A percentile compares a stretch with the other conserved stretches of the same genome.
These are phyloP conservation scores for Melinopterus prodromus DNA, from an alignment of 2,888 invertebrate genomes.

Conservation along the genomic window DNA sequence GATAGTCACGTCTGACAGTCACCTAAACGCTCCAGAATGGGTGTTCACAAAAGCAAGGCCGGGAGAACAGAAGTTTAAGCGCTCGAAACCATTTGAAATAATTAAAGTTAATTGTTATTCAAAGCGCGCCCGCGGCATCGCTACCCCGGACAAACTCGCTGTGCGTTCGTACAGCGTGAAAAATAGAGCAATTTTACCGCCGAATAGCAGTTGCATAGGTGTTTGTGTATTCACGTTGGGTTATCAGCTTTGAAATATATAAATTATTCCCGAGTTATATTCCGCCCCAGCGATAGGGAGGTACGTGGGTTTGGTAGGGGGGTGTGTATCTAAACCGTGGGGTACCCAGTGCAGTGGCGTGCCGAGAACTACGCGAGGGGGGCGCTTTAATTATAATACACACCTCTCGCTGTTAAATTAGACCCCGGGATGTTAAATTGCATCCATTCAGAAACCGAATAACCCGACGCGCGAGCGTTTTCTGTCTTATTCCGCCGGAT, in stretches of 20 bases:
- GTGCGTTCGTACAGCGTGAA: slow-evolving; percentile 30
- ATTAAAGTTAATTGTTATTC: slow-evolving; percentile 38
- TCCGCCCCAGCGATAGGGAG: slow-evolving; percentile 20
- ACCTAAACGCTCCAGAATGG: slow-evolving; percentile 12
- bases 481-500: slow-evolving; percentile 39
- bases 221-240: slow-evolving; percentile 39
- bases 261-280: slow-evolving; percentile 37
- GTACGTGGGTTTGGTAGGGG: not conserved
- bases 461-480: slow-evolving; percentile 37
- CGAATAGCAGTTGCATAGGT: slow-evolving; percentile 36
- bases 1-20: not conserved
- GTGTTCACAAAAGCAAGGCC: slow-evolving; percentile 9
- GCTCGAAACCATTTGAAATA: slow-evolving; percentile 34
- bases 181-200: slow-evolving; percentile 36
- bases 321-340: slow-evolving; percentile 27
- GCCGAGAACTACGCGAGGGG: slow-evolving; percentile 18
- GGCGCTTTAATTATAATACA: slow-evolving; percentile 39
- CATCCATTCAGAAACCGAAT: slow-evolving; percentile 41
- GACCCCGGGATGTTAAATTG: slow-evolving; percentile 41
- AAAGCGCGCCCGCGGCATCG: slow-evolving; percentile 27
- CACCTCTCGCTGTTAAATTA: slow-evolving; percentile 39
- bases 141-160: slow-evolving; percentile 21
- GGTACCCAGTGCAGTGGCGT: not conserved
- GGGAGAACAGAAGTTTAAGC: slow-evolving; percentile 24
- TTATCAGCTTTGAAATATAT: slow-evolving; percentile 38